Evolutionary conservation across 2,888 invertebrate genomes (phyloP), one percentile per base, ranked within the genome.

Genomic region (Ochropleura leucogaster): DNA sequence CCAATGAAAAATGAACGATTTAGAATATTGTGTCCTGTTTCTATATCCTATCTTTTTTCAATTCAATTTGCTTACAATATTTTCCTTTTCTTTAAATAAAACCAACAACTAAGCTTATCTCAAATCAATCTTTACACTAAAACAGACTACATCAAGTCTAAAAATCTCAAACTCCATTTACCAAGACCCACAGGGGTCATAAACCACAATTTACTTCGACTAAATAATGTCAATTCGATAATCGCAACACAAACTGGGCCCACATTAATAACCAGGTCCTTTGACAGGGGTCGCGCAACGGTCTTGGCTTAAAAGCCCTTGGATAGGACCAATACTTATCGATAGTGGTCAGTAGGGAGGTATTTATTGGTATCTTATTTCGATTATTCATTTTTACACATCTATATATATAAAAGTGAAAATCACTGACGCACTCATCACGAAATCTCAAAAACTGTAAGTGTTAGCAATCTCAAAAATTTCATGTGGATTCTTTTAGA

Each of bases 141-240:
- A 47, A 18, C 16, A n/a, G 6, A 63, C n/a, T 44, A 53, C 5
- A 9, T 12, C 3, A 62, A 55, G 40, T 51, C n/a, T 14, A 40
- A 57, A 18, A 53, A 47, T 62, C 30, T 12, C 9, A 55, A 53
- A 59, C 10, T 40, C 64, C 18, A 60, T 64, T 40, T 46, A 6
- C 12, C 49, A 51, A 12, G 44, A 44, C 62, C 62, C 62, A 12
- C 44, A 62, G 47, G 69, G 69, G 73, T 57, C 68, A 68, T 70
- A 81, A 83, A 79, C 80, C 65, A 80, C 62, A 68, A 74, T 75
- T 68, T 53, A 80, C 53, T 63, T 59, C 40, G 57, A 70, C 46
- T 59, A 67, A 76, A 72, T 80, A 55, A 84, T 80, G 84, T 68
- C 71, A 67, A 69, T 84, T 82, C 69, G 80, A 57, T 76, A 84